Percentiles rank a stretch among this genome's conserved stretches.
Conservation (phyloP, 2,113 vertebrate species). For the Aegotheles bennettii region DNA sequence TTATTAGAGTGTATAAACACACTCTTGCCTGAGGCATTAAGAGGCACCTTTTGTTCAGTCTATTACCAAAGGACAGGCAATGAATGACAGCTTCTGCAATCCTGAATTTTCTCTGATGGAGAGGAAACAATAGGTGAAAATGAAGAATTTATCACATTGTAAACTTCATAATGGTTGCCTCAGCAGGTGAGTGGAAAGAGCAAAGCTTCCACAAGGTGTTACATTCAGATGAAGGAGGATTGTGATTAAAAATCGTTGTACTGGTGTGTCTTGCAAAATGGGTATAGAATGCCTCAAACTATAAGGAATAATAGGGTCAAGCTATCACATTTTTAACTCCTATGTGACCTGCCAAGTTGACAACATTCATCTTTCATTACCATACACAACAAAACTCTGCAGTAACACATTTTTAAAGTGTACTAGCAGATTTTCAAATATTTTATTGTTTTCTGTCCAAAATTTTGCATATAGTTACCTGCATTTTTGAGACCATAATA, state of each 20-base stretch:
- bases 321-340: not conserved
- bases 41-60: conserved; percentile 22
- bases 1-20: conserved; percentile 23
- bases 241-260: not conserved
- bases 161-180: not conserved
- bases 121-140: not conserved
- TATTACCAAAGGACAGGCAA: not conserved
- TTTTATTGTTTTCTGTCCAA: not conserved
- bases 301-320: not conserved
- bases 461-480: not conserved
- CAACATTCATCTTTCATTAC: not conserved
- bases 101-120: not conserved
- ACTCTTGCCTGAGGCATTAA: not conserved
- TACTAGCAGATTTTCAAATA: not conserved
- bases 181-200: not conserved
- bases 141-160: not conserved
- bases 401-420: not conserved
- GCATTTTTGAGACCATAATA: not conserved
- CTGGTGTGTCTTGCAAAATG: not conserved
- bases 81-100: not conserved
- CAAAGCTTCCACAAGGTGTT: not conserved
- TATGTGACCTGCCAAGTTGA: not conserved
- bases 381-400: not conserved
- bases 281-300: not conserved
- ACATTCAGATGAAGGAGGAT: not conserved